Conservation (phyloP, 2,113 vertebrate genomes). For the Sakesphorus luctuosus region DNA sequence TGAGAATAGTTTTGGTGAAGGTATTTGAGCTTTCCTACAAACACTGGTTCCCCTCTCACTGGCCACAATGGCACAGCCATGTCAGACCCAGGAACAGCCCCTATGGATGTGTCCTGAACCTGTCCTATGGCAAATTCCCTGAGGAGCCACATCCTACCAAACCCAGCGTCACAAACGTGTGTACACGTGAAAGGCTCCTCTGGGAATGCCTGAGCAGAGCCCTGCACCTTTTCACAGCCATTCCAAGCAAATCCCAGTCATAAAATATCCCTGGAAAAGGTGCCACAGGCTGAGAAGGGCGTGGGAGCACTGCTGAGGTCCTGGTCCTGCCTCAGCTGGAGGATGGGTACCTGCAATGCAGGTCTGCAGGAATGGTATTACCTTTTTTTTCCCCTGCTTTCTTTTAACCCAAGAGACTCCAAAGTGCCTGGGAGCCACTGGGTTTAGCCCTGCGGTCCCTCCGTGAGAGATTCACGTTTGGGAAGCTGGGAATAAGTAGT, state of each 20-base stretch:
- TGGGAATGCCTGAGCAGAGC: rapidly evolving
- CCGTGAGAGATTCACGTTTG: rapidly evolving
- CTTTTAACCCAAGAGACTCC: background rate
- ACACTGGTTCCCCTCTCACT: rapidly evolving
- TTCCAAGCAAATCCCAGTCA: background rate
- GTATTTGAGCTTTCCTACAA: background rate
- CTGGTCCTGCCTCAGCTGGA: background rate
- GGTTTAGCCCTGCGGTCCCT: background rate
- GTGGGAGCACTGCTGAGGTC: background rate
- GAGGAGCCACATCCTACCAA: background rate
- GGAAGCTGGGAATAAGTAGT: background rate
- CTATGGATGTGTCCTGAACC: background rate
- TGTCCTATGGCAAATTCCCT: background rate
- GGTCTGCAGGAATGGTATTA: background rate
- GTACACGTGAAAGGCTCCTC: background rate
- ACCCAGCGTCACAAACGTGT: rapidly evolving
- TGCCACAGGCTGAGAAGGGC: background rate
- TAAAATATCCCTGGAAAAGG: background rate
- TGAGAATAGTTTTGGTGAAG: background rate
- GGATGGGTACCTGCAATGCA: conserved; percentile 49
- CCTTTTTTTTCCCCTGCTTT: background rate
- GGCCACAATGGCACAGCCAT: rapidly evolving
- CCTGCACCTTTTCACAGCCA: background rate
- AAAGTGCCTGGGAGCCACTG: background rate
- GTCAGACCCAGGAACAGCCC: background rate